Conservation (phyloP, 2,113 vertebrate species). For the Cygnus buccinator region DNA sequence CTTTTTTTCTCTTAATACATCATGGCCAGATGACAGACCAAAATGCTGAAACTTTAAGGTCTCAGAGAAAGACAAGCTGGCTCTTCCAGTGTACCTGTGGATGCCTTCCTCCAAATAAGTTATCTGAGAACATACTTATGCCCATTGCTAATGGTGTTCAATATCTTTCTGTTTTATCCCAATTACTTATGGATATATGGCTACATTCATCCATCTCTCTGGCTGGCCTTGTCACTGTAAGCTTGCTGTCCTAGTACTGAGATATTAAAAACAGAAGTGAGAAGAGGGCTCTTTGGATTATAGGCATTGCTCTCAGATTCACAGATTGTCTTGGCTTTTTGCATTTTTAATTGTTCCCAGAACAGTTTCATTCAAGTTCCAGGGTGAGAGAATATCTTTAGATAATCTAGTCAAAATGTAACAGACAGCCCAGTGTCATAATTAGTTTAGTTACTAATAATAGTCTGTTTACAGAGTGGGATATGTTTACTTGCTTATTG, state of each 20-base stretch:
- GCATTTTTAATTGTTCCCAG: not conserved
- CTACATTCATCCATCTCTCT: not conserved
- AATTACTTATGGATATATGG: not conserved
- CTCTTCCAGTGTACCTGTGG: not conserved
- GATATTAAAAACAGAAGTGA: not conserved
- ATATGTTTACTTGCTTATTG: not conserved
- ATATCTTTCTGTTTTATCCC: not conserved
- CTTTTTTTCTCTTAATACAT: not conserved
- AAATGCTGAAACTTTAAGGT: not conserved
- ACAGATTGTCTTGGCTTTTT: not conserved
- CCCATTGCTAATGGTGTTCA: not conserved
- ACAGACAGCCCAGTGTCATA: not conserved
- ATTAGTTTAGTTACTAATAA: not conserved
- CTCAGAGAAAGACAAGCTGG: not conserved
- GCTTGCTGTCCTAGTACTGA: not conserved
- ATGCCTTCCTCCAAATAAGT: not conserved
- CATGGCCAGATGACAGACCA: not conserved
- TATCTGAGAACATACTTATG: not conserved
- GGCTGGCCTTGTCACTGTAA: not conserved
- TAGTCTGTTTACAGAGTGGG: not conserved
- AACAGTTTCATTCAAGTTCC: not conserved
- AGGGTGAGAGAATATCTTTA: not conserved
- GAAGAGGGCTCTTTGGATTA: not conserved
- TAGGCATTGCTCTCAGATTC: not conserved
- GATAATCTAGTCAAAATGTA: not conserved